These are phyloP conservation scores for Caenorhabditis remanei DNA, from an alignment of 1,140 invertebrate species.

Conservation along the genomic window DNA sequence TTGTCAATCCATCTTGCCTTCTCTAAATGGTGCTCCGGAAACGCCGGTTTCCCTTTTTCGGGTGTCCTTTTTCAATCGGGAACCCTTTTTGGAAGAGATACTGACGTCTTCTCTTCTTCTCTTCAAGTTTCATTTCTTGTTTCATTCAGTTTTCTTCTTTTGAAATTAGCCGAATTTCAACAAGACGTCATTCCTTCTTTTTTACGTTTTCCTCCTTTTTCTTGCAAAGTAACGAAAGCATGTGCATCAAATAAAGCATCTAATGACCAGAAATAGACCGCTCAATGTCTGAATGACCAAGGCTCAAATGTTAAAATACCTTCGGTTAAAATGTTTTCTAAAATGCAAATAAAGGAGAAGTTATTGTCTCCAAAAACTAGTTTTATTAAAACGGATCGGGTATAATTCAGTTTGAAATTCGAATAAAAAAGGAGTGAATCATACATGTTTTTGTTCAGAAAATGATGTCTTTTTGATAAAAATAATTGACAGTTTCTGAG, in stretches of 20 bases:
- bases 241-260: neutral
- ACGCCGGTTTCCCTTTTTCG: slow-evolving; percentile 28
- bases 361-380: too few species aligned
- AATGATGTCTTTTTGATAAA: too few species aligned
- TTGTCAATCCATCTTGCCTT: neutral
- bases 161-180: slow-evolving; percentile 41
- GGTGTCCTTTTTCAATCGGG: slow-evolving; percentile 48
- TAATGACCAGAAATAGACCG: slow-evolving; percentile 13
- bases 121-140: slow-evolving; percentile 28
- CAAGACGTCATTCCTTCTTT: slow-evolving; percentile 6
- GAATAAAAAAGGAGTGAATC: too few species aligned
- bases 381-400: too few species aligned
- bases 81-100: slow-evolving; percentile 36
- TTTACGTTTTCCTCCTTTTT: neutral
- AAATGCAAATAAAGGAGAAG: neutral
- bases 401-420: too few species aligned
- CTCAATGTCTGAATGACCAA: neutral
- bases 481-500: too few species aligned
- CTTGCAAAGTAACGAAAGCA: neutral
- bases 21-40: slow-evolving; percentile 45
- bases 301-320: neutral
- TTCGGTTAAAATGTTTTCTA: neutral
- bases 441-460: too few species aligned
- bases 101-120: slow-evolving; percentile 32
- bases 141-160: slow-evolving; percentile 6